A percentile compares a stretch with the other conserved stretches of the same genome.
Evolutionary conservation across 2,888 invertebrate species (phyloP).

Genomic region (Sesamia inferens): DNA sequence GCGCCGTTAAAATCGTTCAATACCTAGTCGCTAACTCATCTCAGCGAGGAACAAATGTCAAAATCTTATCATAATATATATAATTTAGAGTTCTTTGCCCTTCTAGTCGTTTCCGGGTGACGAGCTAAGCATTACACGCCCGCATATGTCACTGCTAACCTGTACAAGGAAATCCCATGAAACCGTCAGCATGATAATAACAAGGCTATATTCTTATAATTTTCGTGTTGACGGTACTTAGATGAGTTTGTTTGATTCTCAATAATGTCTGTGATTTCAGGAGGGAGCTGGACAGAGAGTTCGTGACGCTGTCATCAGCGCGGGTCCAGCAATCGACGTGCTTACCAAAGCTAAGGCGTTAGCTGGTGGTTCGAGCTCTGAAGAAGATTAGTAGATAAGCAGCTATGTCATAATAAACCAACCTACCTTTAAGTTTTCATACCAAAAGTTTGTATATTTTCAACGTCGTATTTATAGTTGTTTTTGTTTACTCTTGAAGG

Average conservation of each 20-base stretch:
- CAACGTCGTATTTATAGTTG: too few species aligned
- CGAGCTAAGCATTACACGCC: too few species aligned
- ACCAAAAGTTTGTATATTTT: conserved; percentile 1
- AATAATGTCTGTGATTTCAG: conserved; percentile 50
- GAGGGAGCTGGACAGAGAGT: conserved; percentile 71
- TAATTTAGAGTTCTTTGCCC: too few species aligned
- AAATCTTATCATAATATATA: too few species aligned
- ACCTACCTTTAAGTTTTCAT: not conserved
- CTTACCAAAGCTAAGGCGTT: conserved; percentile 59
- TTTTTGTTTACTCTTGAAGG: not conserved
- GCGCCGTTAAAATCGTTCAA: too few species aligned
- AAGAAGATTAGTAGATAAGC: conserved; percentile 24
- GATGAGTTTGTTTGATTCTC: not conserved
- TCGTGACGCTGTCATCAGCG: conserved; percentile 68
- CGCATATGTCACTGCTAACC: not conserved
- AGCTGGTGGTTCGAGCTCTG: not conserved
- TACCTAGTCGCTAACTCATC: too few species aligned
- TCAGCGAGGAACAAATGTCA: too few species aligned
- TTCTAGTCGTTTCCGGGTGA: too few species aligned
- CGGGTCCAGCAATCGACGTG: conserved; percentile 67
- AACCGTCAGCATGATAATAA: not conserved
- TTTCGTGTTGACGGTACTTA: not conserved
- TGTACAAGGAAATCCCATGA: not conserved
- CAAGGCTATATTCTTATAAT: not conserved
- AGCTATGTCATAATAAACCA: not conserved